phyloP scores from a whole-genome alignment of 2,113 vertebrate genomes.

The Loxodonta africana region DNA sequence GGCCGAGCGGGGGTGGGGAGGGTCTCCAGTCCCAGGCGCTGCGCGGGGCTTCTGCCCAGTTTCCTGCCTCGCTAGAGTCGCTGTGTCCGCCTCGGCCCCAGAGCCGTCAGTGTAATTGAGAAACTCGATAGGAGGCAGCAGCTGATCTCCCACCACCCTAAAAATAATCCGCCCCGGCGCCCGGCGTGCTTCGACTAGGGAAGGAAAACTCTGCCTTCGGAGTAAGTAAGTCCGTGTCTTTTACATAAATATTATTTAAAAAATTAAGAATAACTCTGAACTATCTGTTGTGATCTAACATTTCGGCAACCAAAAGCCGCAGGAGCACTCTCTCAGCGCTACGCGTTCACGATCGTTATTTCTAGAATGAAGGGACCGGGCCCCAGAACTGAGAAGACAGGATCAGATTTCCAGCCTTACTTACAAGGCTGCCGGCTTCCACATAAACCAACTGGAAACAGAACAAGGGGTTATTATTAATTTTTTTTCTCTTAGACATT shows the following conservation, averaged over 20 bases:
- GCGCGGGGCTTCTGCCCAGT: constrained; percentile 81
- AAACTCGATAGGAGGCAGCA: constrained; percentile 94
- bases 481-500: neutral
- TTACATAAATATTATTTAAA: neutral
- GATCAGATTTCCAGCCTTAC: constrained; percentile 58
- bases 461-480: neutral
- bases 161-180: constrained; percentile 93
- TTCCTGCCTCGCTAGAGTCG: constrained; percentile 83
- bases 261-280: constrained; percentile 74
- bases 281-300: constrained; percentile 72
- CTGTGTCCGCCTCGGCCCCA: constrained; percentile 50
- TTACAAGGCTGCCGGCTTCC: neutral
- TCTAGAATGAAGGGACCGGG: neutral
- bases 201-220: constrained; percentile 82
- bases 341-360: neutral
- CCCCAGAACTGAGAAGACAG: neutral
- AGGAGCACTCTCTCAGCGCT: constrained; percentile 61
- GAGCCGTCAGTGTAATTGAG: constrained; percentile 85
- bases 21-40: constrained; percentile 73
- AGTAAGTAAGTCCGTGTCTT: constrained; percentile 73
- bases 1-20: constrained; percentile 73
- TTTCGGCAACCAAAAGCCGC: constrained; percentile 66
- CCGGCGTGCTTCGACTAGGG: constrained; percentile 76
- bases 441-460: neutral
- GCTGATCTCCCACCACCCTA: constrained; percentile 94